Evolutionary conservation across 2,797 vertebrate genomes (phyloP).

Genomic region (Catamblyrhynchus diadema): DNA sequence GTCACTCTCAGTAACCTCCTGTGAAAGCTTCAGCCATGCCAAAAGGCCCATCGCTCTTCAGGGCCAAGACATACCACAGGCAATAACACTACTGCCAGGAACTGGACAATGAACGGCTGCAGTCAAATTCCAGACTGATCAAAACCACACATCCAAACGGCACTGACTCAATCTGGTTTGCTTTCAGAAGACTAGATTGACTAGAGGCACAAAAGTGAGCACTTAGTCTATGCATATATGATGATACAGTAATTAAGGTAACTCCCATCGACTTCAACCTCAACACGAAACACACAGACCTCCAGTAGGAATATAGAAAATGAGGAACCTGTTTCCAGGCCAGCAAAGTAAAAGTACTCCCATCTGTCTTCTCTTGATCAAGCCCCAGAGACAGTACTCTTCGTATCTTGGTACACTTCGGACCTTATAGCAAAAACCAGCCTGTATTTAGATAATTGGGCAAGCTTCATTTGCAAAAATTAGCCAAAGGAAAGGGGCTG

Average conservation of each 20-base stretch:
- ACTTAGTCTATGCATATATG: neutral
- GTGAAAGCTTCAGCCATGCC: neutral
- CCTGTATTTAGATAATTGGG: neutral
- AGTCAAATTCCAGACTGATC: neutral
- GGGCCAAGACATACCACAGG: neutral
- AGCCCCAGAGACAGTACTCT: neutral
- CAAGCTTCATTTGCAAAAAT: neutral
- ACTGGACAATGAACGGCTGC: neutral
- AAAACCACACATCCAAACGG: neutral
- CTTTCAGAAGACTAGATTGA: neutral
- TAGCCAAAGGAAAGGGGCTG: neutral
- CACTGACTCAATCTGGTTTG: neutral
- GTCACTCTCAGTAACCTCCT: neutral
- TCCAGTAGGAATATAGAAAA: neutral
- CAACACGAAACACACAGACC: neutral
- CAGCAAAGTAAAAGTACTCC: neutral
- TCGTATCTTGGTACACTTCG: accelerated
- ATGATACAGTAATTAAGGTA: neutral
- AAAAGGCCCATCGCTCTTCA: neutral
- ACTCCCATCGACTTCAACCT: neutral
- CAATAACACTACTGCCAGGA: neutral
- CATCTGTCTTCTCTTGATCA: neutral
- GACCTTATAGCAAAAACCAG: neutral
- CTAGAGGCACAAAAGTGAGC: neutral
- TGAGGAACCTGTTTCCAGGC: neutral